Conservation (phyloP, 1,140 invertebrate genomes). For the Chironomus striatipennis region DNA sequence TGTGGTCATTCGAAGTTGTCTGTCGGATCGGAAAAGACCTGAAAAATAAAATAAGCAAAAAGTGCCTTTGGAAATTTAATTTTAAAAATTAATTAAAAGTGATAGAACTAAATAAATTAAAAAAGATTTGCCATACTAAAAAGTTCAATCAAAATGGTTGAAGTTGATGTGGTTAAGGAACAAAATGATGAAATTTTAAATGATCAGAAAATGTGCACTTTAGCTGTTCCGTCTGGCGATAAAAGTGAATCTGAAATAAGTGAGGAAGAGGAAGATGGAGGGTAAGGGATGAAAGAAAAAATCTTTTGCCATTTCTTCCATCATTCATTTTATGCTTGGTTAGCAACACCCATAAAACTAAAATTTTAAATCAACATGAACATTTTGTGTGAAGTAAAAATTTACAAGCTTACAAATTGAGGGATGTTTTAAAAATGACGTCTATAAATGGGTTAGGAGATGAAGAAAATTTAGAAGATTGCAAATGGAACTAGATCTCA, state of each 20-base stretch:
- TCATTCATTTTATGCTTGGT: neutral
- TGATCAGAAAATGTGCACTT: neutral
- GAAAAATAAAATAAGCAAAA: neutral
- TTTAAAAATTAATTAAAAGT: neutral
- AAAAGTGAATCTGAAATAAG: neutral
- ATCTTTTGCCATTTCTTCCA: neutral
- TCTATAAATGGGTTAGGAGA: neutral
- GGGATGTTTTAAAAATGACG: neutral
- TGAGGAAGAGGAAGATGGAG: slow-evolving; percentile 18
- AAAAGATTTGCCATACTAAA: no score
- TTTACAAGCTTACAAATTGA: neutral
- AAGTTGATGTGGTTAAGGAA: neutral
- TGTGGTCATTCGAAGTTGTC: neutral
- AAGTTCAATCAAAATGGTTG: neutral
- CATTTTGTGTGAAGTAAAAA: neutral
- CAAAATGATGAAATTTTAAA: neutral
- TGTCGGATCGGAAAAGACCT: neutral
- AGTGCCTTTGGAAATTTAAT: neutral
- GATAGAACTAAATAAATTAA: no score
- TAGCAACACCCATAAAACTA: neutral
- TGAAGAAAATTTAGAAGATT: neutral
- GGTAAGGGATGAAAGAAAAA: neutral
- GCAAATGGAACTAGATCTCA: no score
- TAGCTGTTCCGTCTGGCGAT: neutral
- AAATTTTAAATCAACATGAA: neutral